Base-by-base conservation (phyloP, 2,888 invertebrate genomes). In the Lithophane leautieri region DNA sequence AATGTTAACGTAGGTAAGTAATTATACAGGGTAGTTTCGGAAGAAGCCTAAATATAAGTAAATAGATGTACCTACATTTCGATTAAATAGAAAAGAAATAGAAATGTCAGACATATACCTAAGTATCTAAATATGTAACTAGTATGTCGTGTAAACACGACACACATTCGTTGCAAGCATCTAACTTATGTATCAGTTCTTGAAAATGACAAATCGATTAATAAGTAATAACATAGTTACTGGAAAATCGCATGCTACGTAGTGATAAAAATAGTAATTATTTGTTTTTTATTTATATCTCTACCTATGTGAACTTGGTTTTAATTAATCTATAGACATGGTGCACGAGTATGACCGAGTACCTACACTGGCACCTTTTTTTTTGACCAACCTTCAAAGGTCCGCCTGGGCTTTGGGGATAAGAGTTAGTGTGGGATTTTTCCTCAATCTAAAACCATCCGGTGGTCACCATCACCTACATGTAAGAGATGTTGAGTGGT, bases 171-270 rank as follows among this genome's bases (percentile, higher is more conserved):
- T 47, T 78, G 68, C 61, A 52, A 42, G 19, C 40, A 65, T 81
- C 63, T 70, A 71, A 81, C 65, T 65, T 70, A 68, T 61, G 47
- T 62, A 82, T 62, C 68, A 78, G 78, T 83, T 85, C 83, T 74
- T 70, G 73, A 84, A 66, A 85, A 84, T 73, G 56, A 63, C 63
- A 74, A 76, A 78, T 84, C 82, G 76, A 75, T 86, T 74, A 70
- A 69, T 82, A 81, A 74, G 22, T 84, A 66, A 69, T 73, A 42
- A 70, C 42, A 70, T 70, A 63, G 78, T 79, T 71, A 68, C 56
- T 78, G 47, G 66, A 78, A 81, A 80, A 84, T 82, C 58, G 78
- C 81, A 81, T 80, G 84, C 72, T 28, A 70, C 44, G 40, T 72
- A 58, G 44, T 78, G 28, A 78, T 78, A 81, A 78, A 79, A 70